Base-by-base conservation (phyloP, 35 echinoderm and acorn worm genomes). In the Nesometra sesokonis region DNA sequence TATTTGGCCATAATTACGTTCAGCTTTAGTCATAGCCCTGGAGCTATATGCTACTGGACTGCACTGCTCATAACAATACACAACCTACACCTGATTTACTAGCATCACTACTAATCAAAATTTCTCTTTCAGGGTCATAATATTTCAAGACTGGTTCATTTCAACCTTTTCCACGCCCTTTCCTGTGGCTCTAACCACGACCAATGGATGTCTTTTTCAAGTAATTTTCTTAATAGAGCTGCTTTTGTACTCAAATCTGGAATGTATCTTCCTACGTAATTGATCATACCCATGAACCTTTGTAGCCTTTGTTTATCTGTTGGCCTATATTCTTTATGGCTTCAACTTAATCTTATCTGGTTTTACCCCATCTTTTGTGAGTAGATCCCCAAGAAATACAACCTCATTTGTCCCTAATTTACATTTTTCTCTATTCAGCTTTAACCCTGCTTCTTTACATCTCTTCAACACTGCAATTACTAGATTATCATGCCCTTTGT, bases 221-320 rank as follows among this genome's bases (percentile, higher is more conserved):
- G 57, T 30, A 97, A 79, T 4, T 85, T 80, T 29, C 85, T 77
- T 11, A 97, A 37, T 85, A 85, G 82, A 7, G 90, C 38, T n/a
- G 86, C 90, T 36, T 85, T 82, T 3, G 86, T 87, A 17, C 88
- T 80, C n/a, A 90, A 78, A 57, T 93, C 77, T 31, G 94, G 88
- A 39, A 93, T 93, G 35, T 90, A 91, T 33, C 90, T 93, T 23
- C 80, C 88, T 84, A 90, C 32, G 4, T 88, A 91, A 37, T 89
- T 97, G 3, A 91, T 78, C 57, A 93, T 86, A 13, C 94, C 86
- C 30, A 93, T 67, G 39, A 97, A 87, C 78, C 94, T 30, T 34
- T 90, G 88, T 23, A 85, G 7, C 31, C 84, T 47, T 77, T 19
- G 33, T 31, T 34, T 89, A 33, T 39, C 57, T 30, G 19, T 35